Evolutionary conservation across 2,797 vertebrate species (phyloP), one percentile per base, ranked within the genome.

Genomic region (Anisognathus igniventris): DNA sequence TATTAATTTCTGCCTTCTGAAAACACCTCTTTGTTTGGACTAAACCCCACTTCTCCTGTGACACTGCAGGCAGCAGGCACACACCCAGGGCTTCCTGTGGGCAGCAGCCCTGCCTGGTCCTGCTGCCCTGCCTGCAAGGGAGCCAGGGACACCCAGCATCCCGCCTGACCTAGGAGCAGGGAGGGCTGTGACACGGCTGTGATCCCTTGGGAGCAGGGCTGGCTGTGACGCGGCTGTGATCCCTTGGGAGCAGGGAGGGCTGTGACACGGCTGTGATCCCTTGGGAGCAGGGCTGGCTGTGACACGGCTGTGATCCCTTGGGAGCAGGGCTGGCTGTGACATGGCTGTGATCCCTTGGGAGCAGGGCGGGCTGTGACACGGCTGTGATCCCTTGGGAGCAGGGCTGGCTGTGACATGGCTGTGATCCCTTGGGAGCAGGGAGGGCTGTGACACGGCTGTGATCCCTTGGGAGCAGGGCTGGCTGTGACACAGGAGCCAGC

Each of bases 1-100:
- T 96, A 92, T 96, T 97, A 97, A 96, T 95, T 97, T 90, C 92
- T 92, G 67, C 44, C 87, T 84, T 89, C 80, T 47, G 78, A 93
- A 96, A 97, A 92, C 70, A 92, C 83, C 64, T 80, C 88, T 78
- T 83, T 90, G 70, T 94, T 94, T 90, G 90, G 74, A 76, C 73
- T 42, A 66, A 72, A 9, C 56, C 58, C 58, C 57, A 18, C 23
- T 28, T 71, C 67, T 73, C 47, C 79, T 11, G 56, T 39, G 39
- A 12, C 51, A 23, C 66, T 30, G 21, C n/a, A 24, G 68, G 70
- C 53, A 71, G 58, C 0, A 0, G 74, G 50, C 8, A 1, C 3
- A 0, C 7, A 25, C 25, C 57, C 39, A 4, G 25, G 35, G 56
- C 48, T 88, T 39, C 35, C 45, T 0, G 0, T 7, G 31, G 20